Evolutionary conservation across 2,797 vertebrate species (phyloP), one percentile per base, ranked within the genome.

Genomic region (Linurgus olivaceus): DNA sequence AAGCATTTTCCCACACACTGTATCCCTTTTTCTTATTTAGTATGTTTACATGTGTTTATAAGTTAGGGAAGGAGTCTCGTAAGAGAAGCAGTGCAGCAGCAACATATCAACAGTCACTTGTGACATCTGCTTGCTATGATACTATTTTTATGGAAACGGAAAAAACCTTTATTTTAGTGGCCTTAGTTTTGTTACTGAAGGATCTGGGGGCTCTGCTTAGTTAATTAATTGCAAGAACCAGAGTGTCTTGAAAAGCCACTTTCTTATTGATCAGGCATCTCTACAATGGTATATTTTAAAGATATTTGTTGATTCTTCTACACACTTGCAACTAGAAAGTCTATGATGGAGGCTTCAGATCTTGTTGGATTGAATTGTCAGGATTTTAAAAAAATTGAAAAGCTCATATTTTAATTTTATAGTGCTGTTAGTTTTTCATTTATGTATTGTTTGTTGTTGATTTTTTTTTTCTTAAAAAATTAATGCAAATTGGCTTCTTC

Each of bases 171-270:
- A 4, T 70, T 93, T 75, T 55, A 70, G 76, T 94, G 85, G 82
- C 85, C 89, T 94, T 96, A 62, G 15, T 75, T 95, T 89, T 95
- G 42, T 80, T 66, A 25, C 15, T 58, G 85, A 62, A 78, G 50
- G 38, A 48, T 59, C 14, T 74, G 40, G 17, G 29, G 11, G 8
- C 13, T 91, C 28, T 86, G 11, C 59, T 89, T 77, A 71, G 21
- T 72, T 86, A 78, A n/a, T 48, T 66, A 66, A 45, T n/a, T 48
- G 40, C 62, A 88, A 91, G 73, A 90, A 45, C 31, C 13, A 51
- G 25, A 61, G 7, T 23, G n/a, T 70, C 26, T 80, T 52, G 35
- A 68, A 77, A 93, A 89, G 45, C 25, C 19, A 12, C 29, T 72
- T 87, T 75, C 5, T 82, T 55, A 21, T 4, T 67, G 35, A 51